Evolutionary conservation across 1,140 invertebrate genomes (phyloP).

Genomic region (Metaphire vulgaris): DNA sequence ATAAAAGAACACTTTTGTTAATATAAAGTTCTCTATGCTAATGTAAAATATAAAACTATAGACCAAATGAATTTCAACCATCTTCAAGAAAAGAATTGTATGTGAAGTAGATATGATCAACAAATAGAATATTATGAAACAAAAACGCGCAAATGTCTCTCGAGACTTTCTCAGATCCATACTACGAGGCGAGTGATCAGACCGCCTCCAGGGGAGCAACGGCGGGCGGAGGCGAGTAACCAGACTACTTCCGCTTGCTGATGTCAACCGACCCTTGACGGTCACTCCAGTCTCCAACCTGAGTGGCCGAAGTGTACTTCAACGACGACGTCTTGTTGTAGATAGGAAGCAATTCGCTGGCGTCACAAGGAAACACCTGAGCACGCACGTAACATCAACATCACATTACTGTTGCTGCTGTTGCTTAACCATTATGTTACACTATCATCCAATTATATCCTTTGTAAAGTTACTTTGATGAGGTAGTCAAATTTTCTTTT

Average conservation of each 20-base stretch:
- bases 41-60: too few relatives aligned
- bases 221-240: too few relatives aligned
- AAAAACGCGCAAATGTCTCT: too few relatives aligned
- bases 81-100: too few relatives aligned
- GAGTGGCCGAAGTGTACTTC: slow-evolving; percentile 70
- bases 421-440: not conserved
- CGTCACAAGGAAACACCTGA: slow-evolving; percentile 84
- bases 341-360: slow-evolving; percentile 88
- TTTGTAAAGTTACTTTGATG: not conserved
- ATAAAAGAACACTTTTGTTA: too few relatives aligned
- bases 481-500: not conserved
- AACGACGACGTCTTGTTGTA: slow-evolving; percentile 90
- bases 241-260: not conserved
- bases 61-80: too few relatives aligned
- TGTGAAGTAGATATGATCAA: too few relatives aligned
- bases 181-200: too few relatives aligned
- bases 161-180: too few relatives aligned
- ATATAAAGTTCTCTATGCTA: too few relatives aligned
- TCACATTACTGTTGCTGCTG: not conserved
- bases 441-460: not conserved
- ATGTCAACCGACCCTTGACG: slow-evolving; percentile 17
- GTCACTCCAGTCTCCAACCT: slow-evolving; percentile 74
- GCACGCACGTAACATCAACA: slow-evolving; percentile 27
- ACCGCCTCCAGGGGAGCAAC: too few relatives aligned
- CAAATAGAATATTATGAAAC: too few relatives aligned